Evolutionary conservation across 2,888 invertebrate species (phyloP), one percentile per base, ranked within the genome.

Genomic region (Cactoblastis cactorum): DNA sequence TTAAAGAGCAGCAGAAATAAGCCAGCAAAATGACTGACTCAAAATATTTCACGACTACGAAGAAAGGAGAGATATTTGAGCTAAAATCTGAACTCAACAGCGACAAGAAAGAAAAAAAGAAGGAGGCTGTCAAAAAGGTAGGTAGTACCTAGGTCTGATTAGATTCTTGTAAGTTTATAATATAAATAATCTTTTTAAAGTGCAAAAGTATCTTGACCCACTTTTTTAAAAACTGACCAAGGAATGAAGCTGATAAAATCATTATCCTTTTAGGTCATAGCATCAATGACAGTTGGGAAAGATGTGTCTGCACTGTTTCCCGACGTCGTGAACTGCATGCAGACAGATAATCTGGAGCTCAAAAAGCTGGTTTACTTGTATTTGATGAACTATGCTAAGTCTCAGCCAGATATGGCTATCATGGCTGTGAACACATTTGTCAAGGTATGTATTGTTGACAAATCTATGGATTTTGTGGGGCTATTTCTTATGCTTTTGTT

Each of bases 391-490:
- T 99, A 99, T 83, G 99, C 99, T 50, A 99, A 99, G 86, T 98
- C 98, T 49, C 99, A 99, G 83, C 99, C 99, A 0, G 99, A 99
- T 79, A 98, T 99, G 96, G 99, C 99, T 50, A 99, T 99, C 56
- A 98, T 99, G 98, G 99, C 99, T 9, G 99, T 99, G 53, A 99
- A 99, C 89, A 99, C 99, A 5, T 99, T 99, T 90, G 99, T 99
- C 60, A 99, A 98, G 95, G 98, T 97, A 91, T 77, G 89, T 68
- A 41, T 53, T 19, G 34, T 39, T 15, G 12, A 19, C 15, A 9
- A n/a, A 17, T 34, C 6, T 17, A 2, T 22, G 18, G n/a, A 19
- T 19, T 6, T 28, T 41, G 41, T 49, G 11, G n/a, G 49, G 49
- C 41, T 49, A 34, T 49, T 41, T 41, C 19, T 33, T 49, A 49